phyloP scores from a whole-genome alignment of 1,140 invertebrate species.

The Acromyrmex echinatior region DNA sequence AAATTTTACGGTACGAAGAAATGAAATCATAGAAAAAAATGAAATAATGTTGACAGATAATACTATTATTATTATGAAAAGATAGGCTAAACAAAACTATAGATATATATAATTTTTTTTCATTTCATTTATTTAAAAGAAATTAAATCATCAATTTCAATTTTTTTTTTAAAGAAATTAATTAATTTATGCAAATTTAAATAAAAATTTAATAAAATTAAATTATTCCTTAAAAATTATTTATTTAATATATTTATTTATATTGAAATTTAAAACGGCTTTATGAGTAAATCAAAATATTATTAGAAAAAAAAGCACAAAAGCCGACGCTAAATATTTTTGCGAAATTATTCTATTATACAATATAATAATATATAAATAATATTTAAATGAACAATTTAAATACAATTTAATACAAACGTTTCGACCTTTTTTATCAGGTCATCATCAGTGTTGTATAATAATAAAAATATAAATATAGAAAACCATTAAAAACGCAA shows the following conservation, averaged over 20 bases:
- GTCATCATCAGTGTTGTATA: no score
- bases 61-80: neutral
- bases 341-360: no score
- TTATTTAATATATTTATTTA: constrained; percentile 7
- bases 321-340: no score
- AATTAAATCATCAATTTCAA: neutral
- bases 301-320: no score
- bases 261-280: no score
- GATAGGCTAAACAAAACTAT: neutral
- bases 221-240: neutral
- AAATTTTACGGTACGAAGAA: constrained; percentile 24
- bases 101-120: neutral
- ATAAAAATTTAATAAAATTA: neutral
- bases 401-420: no score
- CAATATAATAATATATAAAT: no score
- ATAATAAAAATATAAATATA: no score
- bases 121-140: neutral
- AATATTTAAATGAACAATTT: no score
- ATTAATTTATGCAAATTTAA: neutral
- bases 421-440: no score
- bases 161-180: neutral
- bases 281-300: no score
- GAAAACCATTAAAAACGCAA: no score
- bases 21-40: constrained; percentile 23
- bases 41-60: neutral